A percentile compares a stretch with the other conserved stretches of the same genome.
These are phyloP conservation scores for Itoplectis maculator DNA, from an alignment of 2,888 invertebrate species.

Conservation along the genomic window DNA sequence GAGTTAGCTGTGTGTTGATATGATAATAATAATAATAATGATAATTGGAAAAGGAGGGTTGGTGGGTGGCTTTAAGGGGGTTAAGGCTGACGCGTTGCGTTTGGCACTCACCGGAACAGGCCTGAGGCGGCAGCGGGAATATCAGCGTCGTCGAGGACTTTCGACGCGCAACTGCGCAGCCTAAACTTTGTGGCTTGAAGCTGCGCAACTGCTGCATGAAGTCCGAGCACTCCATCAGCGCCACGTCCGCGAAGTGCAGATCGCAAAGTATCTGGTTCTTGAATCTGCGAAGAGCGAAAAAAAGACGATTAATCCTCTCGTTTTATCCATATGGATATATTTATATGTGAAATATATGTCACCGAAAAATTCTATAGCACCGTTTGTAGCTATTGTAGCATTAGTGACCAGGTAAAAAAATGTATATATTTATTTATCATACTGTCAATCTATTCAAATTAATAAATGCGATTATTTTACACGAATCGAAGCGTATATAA, in stretches of 20 bases:
- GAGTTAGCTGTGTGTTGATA: too few relatives aligned
- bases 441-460: too few relatives aligned
- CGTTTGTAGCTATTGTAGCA: too few relatives aligned
- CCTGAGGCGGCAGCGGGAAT: constrained; percentile 96
- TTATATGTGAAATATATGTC: too few relatives aligned
- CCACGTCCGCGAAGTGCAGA: constrained; percentile 98
- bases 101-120: constrained; percentile 92
- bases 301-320: background rate
- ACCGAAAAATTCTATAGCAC: too few relatives aligned
- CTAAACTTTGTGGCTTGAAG: constrained; percentile 97
- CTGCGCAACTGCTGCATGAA: constrained; percentile 98
- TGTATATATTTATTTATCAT: background rate
- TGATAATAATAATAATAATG: too few relatives aligned
- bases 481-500: too few relatives aligned
- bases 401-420: background rate
- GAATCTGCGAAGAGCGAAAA: constrained; percentile 86
- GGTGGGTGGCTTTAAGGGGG: too few relatives aligned
- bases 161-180: constrained; percentile 96
- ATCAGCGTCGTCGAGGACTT: constrained; percentile 97
- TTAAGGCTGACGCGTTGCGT: too few relatives aligned
- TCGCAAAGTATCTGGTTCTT: constrained; percentile 98
- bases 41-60: too few relatives aligned
- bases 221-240: constrained; percentile 98
- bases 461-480: too few relatives aligned
- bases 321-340: too few relatives aligned